A percentile compares a stretch with the other conserved stretches of the same genome.
phyloP scores from a whole-genome alignment of 2,113 vertebrate genomes.

The Podarcis cretensis region DNA sequence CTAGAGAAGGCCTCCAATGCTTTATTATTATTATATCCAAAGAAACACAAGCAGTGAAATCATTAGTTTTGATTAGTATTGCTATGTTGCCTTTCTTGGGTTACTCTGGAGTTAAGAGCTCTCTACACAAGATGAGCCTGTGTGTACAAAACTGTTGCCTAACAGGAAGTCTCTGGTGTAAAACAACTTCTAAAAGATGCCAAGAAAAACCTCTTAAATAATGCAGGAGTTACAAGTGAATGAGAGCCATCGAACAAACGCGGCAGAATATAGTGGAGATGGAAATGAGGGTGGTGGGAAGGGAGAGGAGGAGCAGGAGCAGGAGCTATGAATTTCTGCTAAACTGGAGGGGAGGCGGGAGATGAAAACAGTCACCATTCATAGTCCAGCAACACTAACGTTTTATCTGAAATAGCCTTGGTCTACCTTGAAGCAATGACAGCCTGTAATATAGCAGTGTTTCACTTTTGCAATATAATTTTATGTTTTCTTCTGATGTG shows the following conservation, averaged over 20 bases:
- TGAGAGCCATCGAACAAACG: background rate
- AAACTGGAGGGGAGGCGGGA: background rate
- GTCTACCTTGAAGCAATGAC: constrained; percentile 39
- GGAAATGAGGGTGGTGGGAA: background rate
- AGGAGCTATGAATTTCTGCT: constrained; percentile 20
- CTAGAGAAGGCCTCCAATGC: background rate
- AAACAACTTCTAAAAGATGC: constrained; percentile 19
- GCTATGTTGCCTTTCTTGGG: background rate
- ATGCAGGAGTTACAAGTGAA: background rate
- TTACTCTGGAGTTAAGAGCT: background rate
- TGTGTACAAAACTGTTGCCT: background rate
- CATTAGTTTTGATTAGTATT: background rate
- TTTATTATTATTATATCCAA: too few relatives aligned
- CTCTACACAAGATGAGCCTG: background rate
- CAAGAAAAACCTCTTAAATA: constrained; percentile 25
- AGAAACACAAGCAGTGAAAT: background rate
- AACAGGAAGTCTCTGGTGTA: background rate
- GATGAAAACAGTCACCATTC: background rate
- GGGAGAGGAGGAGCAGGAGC: accelerated
- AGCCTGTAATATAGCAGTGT: constrained; percentile 12
- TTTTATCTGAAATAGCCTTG: constrained; percentile 25
- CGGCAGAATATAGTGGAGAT: background rate
- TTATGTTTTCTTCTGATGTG: constrained; percentile 57
- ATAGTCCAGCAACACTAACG: background rate
- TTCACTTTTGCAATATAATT: constrained; percentile 51